Evolutionary conservation across 2,888 invertebrate species (phyloP), one percentile per base, ranked within the genome.

Genomic region (Spodoptera littoralis): DNA sequence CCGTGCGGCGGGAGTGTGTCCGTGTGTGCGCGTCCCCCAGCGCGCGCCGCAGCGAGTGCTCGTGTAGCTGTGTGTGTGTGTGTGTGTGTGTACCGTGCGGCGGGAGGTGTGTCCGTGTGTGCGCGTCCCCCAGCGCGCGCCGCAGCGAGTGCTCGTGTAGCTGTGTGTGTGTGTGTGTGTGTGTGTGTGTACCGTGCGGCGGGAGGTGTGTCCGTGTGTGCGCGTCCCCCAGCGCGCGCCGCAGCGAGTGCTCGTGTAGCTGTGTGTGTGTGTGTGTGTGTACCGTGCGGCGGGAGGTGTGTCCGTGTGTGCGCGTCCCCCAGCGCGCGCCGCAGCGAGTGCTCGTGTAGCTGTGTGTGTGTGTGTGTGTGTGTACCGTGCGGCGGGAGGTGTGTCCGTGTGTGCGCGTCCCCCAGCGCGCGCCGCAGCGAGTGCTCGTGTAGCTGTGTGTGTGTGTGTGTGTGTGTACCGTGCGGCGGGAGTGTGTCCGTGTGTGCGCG

Each of bases 401-500:
- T 96, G 77, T 97, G 96, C 41, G 96, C 96, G 73, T 98, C 97
- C 0, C 96, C 94, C 46, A 98, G 95, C 74, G 96, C 93, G 30
- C 97, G 95, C 44, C 97, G 96, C 71, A 98, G 98, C 97, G 86
- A n/a, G n/a, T n/a, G n/a, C n/a, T n/a, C n/a, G n/a, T n/a, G n/a
- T n/a, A n/a, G n/a, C n/a, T 96, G 97, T 36, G 36, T 9, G 36
- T 36, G 36, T 9, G 36, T 36, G 36, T 42, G 13, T 30, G n/a
- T n/a, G n/a, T n/a, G n/a, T n/a, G n/a, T n/a, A 85, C 85, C 85
- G 56, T 84, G 84, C 42, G 76, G 79, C 59, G 74, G 72, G 0
- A 79, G 77, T 84, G 85, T 2, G 79, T 65, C 44, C 80, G 65
- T 11, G 97, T 96, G 77, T 97, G 96, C 41, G 96, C 96, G 73